phyloP scores from a whole-genome alignment of 2,888 invertebrate genomes.

The Pollenia griseotomentosa region DNA sequence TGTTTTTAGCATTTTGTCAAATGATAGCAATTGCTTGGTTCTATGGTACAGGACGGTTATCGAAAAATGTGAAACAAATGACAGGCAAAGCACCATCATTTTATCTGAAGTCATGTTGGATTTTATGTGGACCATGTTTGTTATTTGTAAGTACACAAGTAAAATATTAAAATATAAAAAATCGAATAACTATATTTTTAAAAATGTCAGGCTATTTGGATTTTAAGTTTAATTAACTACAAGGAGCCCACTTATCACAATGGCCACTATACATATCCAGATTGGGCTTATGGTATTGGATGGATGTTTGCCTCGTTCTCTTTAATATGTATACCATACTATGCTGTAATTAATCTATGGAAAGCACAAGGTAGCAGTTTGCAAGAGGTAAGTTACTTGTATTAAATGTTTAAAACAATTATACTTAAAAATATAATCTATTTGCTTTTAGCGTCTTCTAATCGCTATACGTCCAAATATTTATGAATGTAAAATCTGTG shows the following conservation, averaged over 20 bases:
- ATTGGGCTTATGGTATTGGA: conserved; percentile 92
- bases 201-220: conserved; percentile 90
- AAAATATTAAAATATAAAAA: not conserved
- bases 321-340: conserved; percentile 93
- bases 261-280: conserved; percentile 91
- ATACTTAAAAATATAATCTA: conserved; percentile 4
- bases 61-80: conserved; percentile 95
- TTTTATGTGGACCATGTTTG: conserved; percentile 91
- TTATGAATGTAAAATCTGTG: conserved; percentile 90
- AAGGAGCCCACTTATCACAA: conserved; percentile 93
- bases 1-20: conserved; percentile 97
- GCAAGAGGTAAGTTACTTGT: conserved; percentile 86
- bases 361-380: conserved; percentile 89
- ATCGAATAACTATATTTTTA: not conserved
- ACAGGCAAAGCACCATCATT: conserved; percentile 91
- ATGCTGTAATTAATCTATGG: conserved; percentile 89
- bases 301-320: conserved; percentile 94
- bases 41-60: conserved; percentile 92
- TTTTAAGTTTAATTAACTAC: conserved; percentile 94
- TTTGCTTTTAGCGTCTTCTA: conserved; percentile 88
- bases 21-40: conserved; percentile 96
- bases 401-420: not conserved
- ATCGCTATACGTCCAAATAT: conserved; percentile 90
- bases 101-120: conserved; percentile 95
- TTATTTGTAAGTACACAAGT: conserved; percentile 86